phyloP scores from a whole-genome alignment of 1,140 invertebrate species.

The Bombus cullumanus region DNA sequence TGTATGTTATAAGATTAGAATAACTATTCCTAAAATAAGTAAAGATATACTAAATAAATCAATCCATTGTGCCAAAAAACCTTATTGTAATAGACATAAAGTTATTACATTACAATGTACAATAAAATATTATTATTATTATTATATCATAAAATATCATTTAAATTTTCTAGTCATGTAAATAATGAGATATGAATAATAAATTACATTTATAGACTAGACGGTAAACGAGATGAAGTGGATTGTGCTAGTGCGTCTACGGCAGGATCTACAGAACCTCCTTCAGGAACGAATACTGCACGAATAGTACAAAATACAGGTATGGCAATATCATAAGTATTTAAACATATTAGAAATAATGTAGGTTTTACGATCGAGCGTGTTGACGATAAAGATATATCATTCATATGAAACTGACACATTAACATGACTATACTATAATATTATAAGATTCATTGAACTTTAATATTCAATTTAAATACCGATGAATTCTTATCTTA shows the following conservation, averaged over 20 bases:
- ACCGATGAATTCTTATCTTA: neutral
- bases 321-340: constrained; percentile 63
- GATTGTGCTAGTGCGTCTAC: constrained; percentile 77
- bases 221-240: constrained; percentile 80
- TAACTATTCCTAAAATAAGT: no score
- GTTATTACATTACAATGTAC: no score
- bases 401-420: constrained; percentile 37
- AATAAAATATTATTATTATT: neutral
- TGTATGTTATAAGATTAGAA: no score
- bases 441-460: constrained; percentile 24
- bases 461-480: constrained; percentile 31
- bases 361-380: constrained; percentile 49
- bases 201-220: constrained; percentile 74
- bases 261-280: constrained; percentile 69
- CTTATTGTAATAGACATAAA: no score
- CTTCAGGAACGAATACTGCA: constrained; percentile 59
- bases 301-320: constrained; percentile 80
- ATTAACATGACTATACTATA: constrained; percentile 32
- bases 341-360: constrained; percentile 24
- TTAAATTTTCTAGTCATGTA: neutral
- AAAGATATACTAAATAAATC: no score
- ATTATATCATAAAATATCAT: neutral
- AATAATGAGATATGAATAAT: neutral
- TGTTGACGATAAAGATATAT: constrained; percentile 70
- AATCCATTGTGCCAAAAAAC: no score